Evolutionary conservation across 2,888 invertebrate genomes (phyloP).

Genomic region (Nemapogon koenigi): DNA sequence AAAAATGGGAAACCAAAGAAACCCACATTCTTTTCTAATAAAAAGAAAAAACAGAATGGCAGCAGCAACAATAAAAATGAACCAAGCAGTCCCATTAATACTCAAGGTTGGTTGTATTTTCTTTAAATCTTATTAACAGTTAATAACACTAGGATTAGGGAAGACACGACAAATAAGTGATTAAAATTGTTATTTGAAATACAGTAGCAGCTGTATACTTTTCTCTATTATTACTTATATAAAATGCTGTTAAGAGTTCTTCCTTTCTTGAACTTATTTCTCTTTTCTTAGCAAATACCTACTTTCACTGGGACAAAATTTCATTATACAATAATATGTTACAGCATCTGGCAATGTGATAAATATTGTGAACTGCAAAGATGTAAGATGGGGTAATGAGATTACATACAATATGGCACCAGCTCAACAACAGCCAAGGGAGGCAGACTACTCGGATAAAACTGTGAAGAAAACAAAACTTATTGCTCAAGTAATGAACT

Average conservation of each 20-base stretch:
- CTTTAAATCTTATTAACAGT: too few species aligned
- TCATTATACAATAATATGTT: slow-evolving; percentile 11
- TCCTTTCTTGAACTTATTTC: background rate
- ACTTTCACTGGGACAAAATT: background rate
- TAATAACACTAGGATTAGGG: too few species aligned
- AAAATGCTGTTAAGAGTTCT: background rate
- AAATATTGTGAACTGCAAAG: slow-evolving; percentile 49
- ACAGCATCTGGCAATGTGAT: slow-evolving; percentile 56
- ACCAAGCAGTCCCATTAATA: slow-evolving; percentile 9
- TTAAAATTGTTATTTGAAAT: too few species aligned
- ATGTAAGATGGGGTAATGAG: slow-evolving; percentile 47
- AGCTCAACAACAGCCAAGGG: slow-evolving; percentile 15
- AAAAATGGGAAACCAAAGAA: slow-evolving; percentile 26
- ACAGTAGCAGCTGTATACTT: background rate
- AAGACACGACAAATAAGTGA: too few species aligned
- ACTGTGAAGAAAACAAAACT: slow-evolving; percentile 35
- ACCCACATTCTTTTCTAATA: slow-evolving; percentile 23
- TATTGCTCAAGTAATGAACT: slow-evolving; percentile 39
- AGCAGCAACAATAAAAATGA: slow-evolving; percentile 16
- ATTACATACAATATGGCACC: slow-evolving; percentile 44
- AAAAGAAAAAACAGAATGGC: slow-evolving; percentile 15
- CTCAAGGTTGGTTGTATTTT: slow-evolving; percentile 6
- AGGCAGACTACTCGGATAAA: slow-evolving; percentile 24
- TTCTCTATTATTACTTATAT: too few species aligned
- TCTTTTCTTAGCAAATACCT: background rate